Base-by-base conservation (phyloP, 2,888 invertebrate genomes). In the Lagria hirta region DNA sequence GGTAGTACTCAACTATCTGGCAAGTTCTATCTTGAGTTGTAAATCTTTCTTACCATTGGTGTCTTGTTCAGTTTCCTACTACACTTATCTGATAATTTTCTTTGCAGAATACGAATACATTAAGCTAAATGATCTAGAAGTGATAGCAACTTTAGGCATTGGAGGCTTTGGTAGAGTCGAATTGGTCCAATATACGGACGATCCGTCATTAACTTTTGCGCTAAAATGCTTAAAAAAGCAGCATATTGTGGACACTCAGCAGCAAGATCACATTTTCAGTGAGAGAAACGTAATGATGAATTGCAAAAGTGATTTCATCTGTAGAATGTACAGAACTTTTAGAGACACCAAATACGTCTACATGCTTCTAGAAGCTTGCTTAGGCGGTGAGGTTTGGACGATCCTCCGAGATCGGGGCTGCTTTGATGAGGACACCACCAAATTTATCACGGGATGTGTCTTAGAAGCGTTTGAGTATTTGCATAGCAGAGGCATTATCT, bases 101-200 rank as follows among this genome's bases (percentile, higher is more conserved):
- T 16, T 43, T 62, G 33, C 47, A 71, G 73, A 72, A 52, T 71
- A 65, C 43, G 70, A 73, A 23, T 69, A 73, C 49, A 69, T 74
- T 21, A 62, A 65, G 33, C 62, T 66, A 62, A 76, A 80, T 40
- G 81, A 84, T 58, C 66, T 86, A 55, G 81, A 83, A 51, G 74
- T 82, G 28, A 71, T 85, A 7, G 79, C 83, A 1, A 84, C 83
- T 0, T 71, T 84, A 23, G 84, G 84, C 11, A 77, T 83, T 32
- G 84, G 84, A n/a, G 84, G 84, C 4, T 84, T 84, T 62, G 84
- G 84, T n/a, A 68, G 84, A 17, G 84, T 84, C 1, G 83, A 82
- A 63, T 65, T 82, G 48, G 81, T 81, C 2, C 73, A 73, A 51
- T 72, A 72, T 51, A 57, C 66, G n/a, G 58, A 68, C 7, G 69